Evolutionary conservation across 2,797 vertebrate species (phyloP).

Genomic region (Atherinosoma microstoma): DNA sequence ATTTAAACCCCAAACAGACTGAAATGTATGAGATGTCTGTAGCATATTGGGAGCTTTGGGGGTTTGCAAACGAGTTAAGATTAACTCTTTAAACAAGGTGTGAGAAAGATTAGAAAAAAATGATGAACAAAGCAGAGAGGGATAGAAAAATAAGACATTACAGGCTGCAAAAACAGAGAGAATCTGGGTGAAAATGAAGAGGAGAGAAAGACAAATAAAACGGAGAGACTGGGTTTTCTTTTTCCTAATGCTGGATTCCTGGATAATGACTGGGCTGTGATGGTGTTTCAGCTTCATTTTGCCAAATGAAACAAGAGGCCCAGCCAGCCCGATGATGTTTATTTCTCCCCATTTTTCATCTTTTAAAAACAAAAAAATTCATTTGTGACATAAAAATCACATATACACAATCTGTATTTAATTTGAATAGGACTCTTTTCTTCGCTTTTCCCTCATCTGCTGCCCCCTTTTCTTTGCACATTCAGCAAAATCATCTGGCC

Average conservation of each 20-base stretch:
- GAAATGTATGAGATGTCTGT: conserved; percentile 11
- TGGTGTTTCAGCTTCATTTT: conserved; percentile 65
- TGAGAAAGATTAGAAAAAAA: conserved; percentile 6
- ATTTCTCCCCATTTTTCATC: conserved; percentile 84
- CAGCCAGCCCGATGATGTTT: conserved; percentile 80
- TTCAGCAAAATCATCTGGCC: conserved; percentile 79
- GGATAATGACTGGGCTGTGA: conserved; percentile 83
- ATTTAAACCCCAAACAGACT: conserved; percentile 37
- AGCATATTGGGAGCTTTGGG: conserved; percentile 31
- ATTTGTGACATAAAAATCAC: conserved; percentile 72
- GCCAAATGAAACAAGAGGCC: conserved; percentile 84
- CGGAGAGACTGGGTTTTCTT: conserved; percentile 66
- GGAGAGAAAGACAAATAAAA: conserved; percentile 49
- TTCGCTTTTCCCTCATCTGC: conserved; percentile 50
- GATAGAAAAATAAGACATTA: conserved; percentile 26
- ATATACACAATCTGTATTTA: conserved; percentile 78
- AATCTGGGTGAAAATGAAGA: conserved; percentile 29
- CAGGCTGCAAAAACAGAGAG: conserved; percentile 35
- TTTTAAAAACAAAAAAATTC: conserved; percentile 10
- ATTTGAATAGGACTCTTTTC: conserved; percentile 74
- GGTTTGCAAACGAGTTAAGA: conserved; percentile 55
- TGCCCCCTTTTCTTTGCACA: conserved; percentile 60
- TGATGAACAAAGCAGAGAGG: conserved; percentile 18
- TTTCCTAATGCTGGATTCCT: conserved; percentile 80
- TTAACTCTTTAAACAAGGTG: conserved; percentile 6